Evolutionary conservation across 1,140 invertebrate species (phyloP).

Genomic region (Drosophila equinoxialis): DNA sequence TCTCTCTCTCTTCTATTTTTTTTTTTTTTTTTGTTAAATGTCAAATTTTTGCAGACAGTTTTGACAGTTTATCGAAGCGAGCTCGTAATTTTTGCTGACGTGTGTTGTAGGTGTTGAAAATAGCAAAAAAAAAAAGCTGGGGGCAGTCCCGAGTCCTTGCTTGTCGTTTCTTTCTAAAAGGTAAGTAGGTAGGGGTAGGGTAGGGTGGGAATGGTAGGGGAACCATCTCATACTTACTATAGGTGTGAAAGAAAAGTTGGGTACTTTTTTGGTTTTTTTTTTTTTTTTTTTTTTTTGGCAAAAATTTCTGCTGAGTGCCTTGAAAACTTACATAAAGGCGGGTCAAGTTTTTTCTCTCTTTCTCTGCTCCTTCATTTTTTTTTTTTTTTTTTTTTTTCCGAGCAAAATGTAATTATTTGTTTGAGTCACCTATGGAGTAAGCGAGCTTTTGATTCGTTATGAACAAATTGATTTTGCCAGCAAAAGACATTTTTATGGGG

Average conservation of each 20-base stretch:
- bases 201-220: too few relatives aligned
- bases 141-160: not conserved
- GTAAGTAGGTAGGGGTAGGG: not conserved
- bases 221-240: slow-evolving; percentile 31
- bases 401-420: slow-evolving; percentile 67
- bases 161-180: not conserved
- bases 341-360: slow-evolving; percentile 63
- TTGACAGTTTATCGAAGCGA: slow-evolving; percentile 81
- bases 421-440: slow-evolving; percentile 62
- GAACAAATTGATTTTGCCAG: slow-evolving; percentile 68
- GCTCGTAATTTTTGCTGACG: slow-evolving; percentile 77
- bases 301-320: slow-evolving; percentile 42
- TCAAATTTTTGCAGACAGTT: slow-evolving; percentile 82
- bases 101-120: slow-evolving; percentile 76
- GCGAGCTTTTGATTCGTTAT: slow-evolving; percentile 36
- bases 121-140: slow-evolving; percentile 22
- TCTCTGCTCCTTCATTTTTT: slow-evolving; percentile 25
- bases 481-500: not conserved
- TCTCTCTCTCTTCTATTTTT: not conserved
- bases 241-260: slow-evolving; percentile 59
- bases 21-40: slow-evolving; percentile 64
- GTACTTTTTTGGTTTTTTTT: slow-evolving; percentile 48
- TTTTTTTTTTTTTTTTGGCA: not conserved
- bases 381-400: slow-evolving; percentile 3
- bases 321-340: slow-evolving; percentile 56